phyloP scores from a whole-genome alignment of 2,797 vertebrate genomes.

The Ispidina picta region DNA sequence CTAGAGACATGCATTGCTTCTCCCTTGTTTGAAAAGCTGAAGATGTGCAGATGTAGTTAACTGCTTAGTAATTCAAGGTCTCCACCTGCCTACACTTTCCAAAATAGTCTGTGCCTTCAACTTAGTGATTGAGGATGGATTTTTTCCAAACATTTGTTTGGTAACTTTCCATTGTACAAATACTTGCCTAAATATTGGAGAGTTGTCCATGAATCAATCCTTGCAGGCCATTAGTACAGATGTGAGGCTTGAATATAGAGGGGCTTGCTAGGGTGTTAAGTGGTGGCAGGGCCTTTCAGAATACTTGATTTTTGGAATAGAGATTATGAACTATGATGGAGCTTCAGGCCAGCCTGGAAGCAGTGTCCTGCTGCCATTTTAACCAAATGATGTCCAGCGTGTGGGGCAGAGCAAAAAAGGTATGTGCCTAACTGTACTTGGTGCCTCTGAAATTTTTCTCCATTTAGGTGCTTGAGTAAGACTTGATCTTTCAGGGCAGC shows the following conservation, averaged over 20 bases:
- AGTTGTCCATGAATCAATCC: rapidly evolving
- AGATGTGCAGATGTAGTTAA: background rate
- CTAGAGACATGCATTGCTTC: background rate
- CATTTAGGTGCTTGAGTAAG: background rate
- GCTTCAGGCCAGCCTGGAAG: background rate
- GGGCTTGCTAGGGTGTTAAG: background rate
- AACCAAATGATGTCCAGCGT: background rate
- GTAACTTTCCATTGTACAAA: background rate
- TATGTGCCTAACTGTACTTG: rapidly evolving
- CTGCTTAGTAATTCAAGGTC: background rate
- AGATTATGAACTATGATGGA: background rate
- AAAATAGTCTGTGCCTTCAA: background rate
- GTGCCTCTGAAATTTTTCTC: background rate
- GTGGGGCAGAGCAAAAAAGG: background rate
- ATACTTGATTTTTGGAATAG: background rate
- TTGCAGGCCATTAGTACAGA: background rate
- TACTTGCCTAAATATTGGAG: background rate
- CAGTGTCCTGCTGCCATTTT: background rate
- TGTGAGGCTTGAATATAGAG: background rate
- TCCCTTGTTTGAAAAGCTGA: background rate
- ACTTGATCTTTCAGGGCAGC: background rate
- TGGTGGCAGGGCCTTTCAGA: rapidly evolving
- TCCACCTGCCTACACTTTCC: background rate
- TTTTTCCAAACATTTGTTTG: background rate
- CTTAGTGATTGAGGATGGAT: background rate